Conservation (phyloP, 2,113 vertebrate genomes). For the Bombycilla garrulus region DNA sequence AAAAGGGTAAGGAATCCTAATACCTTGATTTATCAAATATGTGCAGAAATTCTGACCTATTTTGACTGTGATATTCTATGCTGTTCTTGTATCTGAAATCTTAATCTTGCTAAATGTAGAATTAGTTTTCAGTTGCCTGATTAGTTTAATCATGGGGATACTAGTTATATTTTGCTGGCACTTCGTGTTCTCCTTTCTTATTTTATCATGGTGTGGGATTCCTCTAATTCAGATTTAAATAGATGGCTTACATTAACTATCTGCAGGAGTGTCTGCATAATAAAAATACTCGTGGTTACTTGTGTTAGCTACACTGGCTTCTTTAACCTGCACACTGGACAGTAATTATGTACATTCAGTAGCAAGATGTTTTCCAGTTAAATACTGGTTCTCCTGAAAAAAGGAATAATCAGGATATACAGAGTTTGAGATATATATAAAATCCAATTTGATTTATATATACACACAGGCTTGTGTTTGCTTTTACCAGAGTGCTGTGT, state of each 20-base stretch:
- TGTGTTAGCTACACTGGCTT: background rate
- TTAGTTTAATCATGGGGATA: background rate
- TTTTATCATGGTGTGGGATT: background rate
- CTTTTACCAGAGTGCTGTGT: no score
- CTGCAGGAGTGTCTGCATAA: background rate
- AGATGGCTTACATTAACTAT: background rate
- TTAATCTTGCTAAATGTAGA: background rate
- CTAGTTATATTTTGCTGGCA: background rate
- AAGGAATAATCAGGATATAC: background rate
- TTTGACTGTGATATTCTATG: background rate
- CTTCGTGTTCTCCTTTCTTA: background rate
- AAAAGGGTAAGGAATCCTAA: background rate
- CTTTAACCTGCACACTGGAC: background rate
- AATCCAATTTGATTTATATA: no score
- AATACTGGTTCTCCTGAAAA: background rate
- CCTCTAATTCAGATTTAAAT: background rate
- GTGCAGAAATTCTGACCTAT: background rate
- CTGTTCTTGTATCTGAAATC: background rate
- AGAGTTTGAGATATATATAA: background rate
- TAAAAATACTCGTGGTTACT: background rate
- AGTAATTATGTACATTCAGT: background rate
- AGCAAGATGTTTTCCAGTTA: background rate
- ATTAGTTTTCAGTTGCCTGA: background rate
- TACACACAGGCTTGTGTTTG: background rate
- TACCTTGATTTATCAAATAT: background rate